Evolutionary conservation across 1,140 invertebrate genomes (phyloP).

Genomic region (Leguminivora glycinivorella): DNA sequence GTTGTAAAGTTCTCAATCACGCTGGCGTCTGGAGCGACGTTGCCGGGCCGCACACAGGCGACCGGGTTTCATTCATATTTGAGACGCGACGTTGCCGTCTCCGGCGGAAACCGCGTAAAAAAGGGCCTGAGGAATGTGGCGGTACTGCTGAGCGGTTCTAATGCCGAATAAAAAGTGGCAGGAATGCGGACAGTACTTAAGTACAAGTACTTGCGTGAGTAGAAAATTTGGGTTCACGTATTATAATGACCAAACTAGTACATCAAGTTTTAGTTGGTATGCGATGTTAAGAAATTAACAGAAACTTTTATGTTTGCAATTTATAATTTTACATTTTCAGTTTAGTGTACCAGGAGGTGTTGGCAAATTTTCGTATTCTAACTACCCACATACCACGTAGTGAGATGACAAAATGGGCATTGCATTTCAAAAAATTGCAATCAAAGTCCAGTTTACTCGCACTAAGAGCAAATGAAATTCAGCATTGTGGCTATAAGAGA

Average conservation of each 20-base stretch:
- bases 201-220: slow-evolving; percentile 3
- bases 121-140: slow-evolving; percentile 74
- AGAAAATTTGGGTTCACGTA: slow-evolving; percentile 15
- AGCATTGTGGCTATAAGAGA: slow-evolving; percentile 69
- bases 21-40: slow-evolving; percentile 71
- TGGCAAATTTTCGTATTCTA: neutral
- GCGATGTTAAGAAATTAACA: neutral
- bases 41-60: slow-evolving; percentile 65
- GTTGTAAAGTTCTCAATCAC: slow-evolving; percentile 74
- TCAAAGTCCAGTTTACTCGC: slow-evolving; percentile 54
- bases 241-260: neutral
- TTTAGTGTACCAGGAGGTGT: neutral
- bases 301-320: neutral
- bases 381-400: neutral
- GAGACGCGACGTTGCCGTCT: slow-evolving; percentile 74
- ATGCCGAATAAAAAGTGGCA: slow-evolving; percentile 64
- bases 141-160: slow-evolving; percentile 72
- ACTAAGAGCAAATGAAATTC: slow-evolving; percentile 73
- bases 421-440: slow-evolving; percentile 51
- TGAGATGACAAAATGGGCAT: neutral
- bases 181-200: slow-evolving; percentile 70
- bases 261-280: neutral
- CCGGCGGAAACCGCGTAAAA: slow-evolving; percentile 78
- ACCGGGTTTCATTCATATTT: slow-evolving; percentile 79
- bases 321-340: neutral